phyloP scores from a whole-genome alignment of 2,888 invertebrate species.

The Minunthozetes semirufus region DNA sequence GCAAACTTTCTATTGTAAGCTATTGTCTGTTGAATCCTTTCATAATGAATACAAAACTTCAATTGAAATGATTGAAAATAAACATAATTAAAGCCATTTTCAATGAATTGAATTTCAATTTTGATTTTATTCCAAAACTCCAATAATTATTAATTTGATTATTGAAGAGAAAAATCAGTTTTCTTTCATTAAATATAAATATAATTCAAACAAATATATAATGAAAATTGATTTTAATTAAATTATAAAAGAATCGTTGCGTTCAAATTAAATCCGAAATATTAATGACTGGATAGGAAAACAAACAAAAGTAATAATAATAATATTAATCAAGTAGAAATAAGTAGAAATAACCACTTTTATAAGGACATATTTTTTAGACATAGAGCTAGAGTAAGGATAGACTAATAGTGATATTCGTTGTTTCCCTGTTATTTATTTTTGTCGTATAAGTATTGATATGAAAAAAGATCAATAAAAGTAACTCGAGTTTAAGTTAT shows the following conservation, averaged over 20 bases:
- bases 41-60: not conserved
- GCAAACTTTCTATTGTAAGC: not conserved
- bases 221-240: not conserved
- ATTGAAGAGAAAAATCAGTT: not conserved
- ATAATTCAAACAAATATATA: not conserved
- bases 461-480: slow-evolving; percentile 27
- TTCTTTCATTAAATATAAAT: not conserved
- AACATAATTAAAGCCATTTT: slow-evolving; percentile 12
- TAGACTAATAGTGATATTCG: not conserved
- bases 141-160: slow-evolving; percentile 28
- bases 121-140: not conserved
- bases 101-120: not conserved
- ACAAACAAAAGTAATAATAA: not conserved
- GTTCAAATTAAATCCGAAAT: not conserved
- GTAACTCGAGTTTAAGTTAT: slow-evolving; percentile 23
- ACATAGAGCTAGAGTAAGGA: not conserved
- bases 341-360: too few relatives aligned
- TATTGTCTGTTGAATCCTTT: slow-evolving; percentile 13
- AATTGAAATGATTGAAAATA: not conserved
- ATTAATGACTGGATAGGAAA: not conserved
- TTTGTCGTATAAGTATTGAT: not conserved
- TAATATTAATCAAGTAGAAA: too few relatives aligned
- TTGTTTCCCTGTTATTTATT: slow-evolving; percentile 22
- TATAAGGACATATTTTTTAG: not conserved
- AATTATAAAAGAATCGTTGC: not conserved